Conservation (phyloP, 1,140 invertebrate genomes). For the Listronotus oregonensis region DNA sequence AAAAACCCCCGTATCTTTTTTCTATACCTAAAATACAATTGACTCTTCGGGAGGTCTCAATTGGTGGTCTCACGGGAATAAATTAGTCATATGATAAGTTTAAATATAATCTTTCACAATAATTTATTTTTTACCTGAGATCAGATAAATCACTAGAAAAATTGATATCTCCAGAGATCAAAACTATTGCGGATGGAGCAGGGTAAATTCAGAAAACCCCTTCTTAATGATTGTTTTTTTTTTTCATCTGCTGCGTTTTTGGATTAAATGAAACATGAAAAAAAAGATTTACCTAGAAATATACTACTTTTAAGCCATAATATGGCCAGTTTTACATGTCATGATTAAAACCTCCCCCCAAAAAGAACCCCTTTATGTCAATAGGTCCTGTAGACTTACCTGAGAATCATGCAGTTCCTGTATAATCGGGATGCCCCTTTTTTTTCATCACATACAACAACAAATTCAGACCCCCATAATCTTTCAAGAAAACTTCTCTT, state of each 20-base stretch:
- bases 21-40: conserved; percentile 63
- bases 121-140: conserved; percentile 58
- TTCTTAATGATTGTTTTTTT: conserved; percentile 79
- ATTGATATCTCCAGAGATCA: conserved; percentile 88
- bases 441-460: conserved; percentile 80
- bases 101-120: no score
- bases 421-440: conserved; percentile 78
- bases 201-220: conserved; percentile 82
- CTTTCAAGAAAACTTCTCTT: conserved; percentile 76
- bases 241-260: conserved; percentile 94
- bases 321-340: no score
- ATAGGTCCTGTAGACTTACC: conserved; percentile 62
- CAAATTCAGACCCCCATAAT: conserved; percentile 86
- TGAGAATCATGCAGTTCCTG: conserved; percentile 88
- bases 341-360: no score
- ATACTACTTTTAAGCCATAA: background rate
- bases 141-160: conserved; percentile 86
- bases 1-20: conserved; percentile 86
- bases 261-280: conserved; percentile 81
- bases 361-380: no score
- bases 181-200: conserved; percentile 74
- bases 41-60: no score
- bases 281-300: conserved; percentile 73
- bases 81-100: no score
- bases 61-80: no score